phyloP scores from a whole-genome alignment of 2,888 invertebrate genomes.

The Yponomeuta malinellus region DNA sequence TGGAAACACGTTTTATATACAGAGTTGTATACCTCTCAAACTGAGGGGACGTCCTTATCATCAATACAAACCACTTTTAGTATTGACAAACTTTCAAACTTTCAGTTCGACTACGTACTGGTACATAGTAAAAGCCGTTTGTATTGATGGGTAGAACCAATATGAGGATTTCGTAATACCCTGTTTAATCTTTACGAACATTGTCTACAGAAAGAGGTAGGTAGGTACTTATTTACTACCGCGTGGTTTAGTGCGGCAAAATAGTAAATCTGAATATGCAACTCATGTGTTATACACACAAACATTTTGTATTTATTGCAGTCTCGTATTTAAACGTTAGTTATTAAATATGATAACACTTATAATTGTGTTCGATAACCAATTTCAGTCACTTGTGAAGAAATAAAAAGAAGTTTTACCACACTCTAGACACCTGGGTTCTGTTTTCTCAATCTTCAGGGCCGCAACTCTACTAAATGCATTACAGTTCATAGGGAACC shows the following conservation, averaged over 20 bases:
- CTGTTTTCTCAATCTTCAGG: conserved; percentile 19
- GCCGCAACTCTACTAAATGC: no score
- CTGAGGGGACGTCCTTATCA: no score
- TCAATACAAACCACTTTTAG: no score
- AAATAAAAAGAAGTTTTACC: conserved; percentile 71
- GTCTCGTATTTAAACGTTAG: conserved; percentile 66
- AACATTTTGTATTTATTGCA: conserved; percentile 38
- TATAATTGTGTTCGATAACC: conserved; percentile 70
- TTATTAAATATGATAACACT: conserved; percentile 49
- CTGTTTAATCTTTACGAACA: background rate
- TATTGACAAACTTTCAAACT: no score
- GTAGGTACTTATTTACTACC: no score
- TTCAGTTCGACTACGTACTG: no score
- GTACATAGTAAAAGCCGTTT: no score
- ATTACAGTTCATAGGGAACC: no score
- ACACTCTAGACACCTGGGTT: conserved; percentile 37
- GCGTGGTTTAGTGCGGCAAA: background rate
- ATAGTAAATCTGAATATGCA: background rate
- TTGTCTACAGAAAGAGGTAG: background rate
- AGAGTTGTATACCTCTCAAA: no score
- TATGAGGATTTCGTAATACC: no score
- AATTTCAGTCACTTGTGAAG: conserved; percentile 71
- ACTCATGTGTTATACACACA: background rate
- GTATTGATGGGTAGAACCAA: no score
- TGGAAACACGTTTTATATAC: background rate